phyloP scores from a whole-genome alignment of 2,888 invertebrate species.

The Diarsia rubi region DNA sequence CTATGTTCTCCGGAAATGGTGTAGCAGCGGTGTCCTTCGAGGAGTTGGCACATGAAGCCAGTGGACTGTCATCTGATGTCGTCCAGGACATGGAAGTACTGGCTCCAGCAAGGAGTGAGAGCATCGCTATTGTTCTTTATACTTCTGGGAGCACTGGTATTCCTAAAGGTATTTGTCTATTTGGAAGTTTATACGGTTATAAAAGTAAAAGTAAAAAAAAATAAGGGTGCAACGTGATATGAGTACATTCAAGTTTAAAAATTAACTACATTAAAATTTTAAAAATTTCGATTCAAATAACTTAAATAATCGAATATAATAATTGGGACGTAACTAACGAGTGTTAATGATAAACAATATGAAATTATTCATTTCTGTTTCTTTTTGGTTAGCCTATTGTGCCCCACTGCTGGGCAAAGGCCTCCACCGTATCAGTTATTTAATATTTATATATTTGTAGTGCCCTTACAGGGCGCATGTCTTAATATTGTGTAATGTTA shows the following conservation, averaged over 20 bases:
- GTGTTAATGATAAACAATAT: neutral
- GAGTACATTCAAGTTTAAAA: neutral
- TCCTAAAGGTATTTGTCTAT: slow-evolving; percentile 93
- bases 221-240: neutral
- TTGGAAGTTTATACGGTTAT: neutral
- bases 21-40: slow-evolving; percentile 86
- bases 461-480: too few relatives aligned
- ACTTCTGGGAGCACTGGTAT: slow-evolving; percentile 97
- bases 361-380: too few relatives aligned
- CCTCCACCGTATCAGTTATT: too few relatives aligned
- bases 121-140: slow-evolving; percentile 94
- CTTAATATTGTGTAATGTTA: too few relatives aligned
- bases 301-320: neutral
- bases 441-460: too few relatives aligned
- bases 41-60: slow-evolving; percentile 87
- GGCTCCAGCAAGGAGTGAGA: slow-evolving; percentile 81
- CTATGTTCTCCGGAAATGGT: slow-evolving; percentile 82
- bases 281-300: neutral
- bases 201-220: too few relatives aligned
- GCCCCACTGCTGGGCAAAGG: too few relatives aligned
- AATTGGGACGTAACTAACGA: neutral
- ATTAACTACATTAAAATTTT: too few relatives aligned
- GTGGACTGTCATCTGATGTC: slow-evolving; percentile 80
- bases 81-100: slow-evolving; percentile 84
- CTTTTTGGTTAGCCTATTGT: too few relatives aligned